Base-by-base conservation (phyloP, 2,888 invertebrate species). In the Diogma glabrata region DNA sequence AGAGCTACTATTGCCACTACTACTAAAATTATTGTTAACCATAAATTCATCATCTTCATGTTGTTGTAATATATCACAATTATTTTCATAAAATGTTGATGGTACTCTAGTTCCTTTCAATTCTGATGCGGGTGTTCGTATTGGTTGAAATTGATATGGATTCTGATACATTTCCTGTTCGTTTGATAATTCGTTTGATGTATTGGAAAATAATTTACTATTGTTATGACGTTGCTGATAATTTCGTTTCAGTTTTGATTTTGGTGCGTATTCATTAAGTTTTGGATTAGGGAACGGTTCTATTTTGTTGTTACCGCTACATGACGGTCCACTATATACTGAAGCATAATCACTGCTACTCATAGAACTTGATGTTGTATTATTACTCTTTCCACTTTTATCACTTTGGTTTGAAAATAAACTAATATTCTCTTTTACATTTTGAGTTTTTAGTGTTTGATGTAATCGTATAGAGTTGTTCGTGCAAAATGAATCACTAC, bases 331-430 rank as follows among this genome's bases (percentile, higher is more conserved):
- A 52, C 69, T 69, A 46, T 67, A 70, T 1, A 70, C 70, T 1
- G 70, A 70, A 9, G 70, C 69, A 53, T 70, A 70, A 52, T 70
- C 70, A 48, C 68, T 67, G 55, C 69, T 70, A 57, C 70, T 70
- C 48, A 69, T 51, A 3, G 70, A 70, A 43, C 67, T 69, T 3
- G 69, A 67, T 51, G 52, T 59, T 53, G 55, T 57, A 38, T 57
- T 52, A 47, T 57, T 52, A 59, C 56, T 52, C 51, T 59, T 56
- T 57, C 57, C 40, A 62, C 59, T 52, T 61, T 63, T 54, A 60
- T 53, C 53, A 46, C 49, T 23, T 20, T 23, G 47, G 10, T 49
- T 49, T 1, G 33, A 33, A 22, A 48, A 48, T 16, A 33, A 14
- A 26, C 24, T 24, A 5, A 30, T 26, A 28, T 17, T 30, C 23